Evolutionary conservation across 2,888 invertebrate species (phyloP), one percentile per base, ranked within the genome.

Genomic region (Leptopterna dolabrata): DNA sequence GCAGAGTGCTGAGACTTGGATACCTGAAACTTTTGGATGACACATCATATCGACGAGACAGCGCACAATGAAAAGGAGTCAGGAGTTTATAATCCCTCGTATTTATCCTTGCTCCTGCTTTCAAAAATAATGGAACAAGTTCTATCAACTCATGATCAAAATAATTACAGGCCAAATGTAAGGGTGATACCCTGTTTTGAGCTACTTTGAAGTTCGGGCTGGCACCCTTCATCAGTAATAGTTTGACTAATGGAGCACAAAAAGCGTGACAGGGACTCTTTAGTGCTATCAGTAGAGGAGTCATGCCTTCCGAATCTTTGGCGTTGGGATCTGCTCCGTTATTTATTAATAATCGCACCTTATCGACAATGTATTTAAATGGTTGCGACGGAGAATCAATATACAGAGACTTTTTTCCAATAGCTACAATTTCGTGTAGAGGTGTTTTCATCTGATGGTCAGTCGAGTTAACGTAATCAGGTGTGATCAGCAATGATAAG

Each of bases 281-380:
- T 1, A 81, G 27, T 0, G 30, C 47, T 7, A 55, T 16, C 1
- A 81, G 55, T 16, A 81, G 16, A 2, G 81, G 81, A n/a, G 51
- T 81, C 16, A 41, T 55, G 9, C 55, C 81, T 27, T 81, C 55
- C 16, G 2, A 13, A 30, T 81, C 81, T 47, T 29, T 24, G 0
- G 55, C 47, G 55, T 81, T 55, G 0, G 55, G 30, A n/a, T 81
- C 81, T 30, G 81, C 81, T 13, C 81, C 81, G n/a, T 27, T 9
- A 6, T 81, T 4, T 6, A 81, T 4, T 29, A 81, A 36, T 19
- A 81, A 55, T 4, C 0, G 6, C 0, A 29, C 81, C 29, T 55
- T 81, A 30, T 81, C 81, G 1, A 29, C 13, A 1, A 55, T 30
- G 13, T 30, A 81, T 11, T 81, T 4, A 55, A 16, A 51, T 0